Evolutionary conservation across 2,797 vertebrate species (phyloP).

Genomic region (Mus minutoides): DNA sequence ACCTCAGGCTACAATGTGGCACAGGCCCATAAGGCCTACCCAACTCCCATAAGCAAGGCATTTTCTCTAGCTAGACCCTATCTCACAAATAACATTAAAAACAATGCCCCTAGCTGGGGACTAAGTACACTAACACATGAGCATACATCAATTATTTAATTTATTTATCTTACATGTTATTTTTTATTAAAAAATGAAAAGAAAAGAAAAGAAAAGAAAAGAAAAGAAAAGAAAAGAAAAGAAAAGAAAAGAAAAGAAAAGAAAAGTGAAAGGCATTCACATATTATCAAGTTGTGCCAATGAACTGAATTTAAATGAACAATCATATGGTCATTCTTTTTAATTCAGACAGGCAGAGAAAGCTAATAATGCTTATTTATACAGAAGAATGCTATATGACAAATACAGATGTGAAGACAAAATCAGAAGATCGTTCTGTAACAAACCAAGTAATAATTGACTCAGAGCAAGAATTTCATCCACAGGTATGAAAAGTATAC

Average conservation of each 20-base stretch:
- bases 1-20: background rate
- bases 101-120: background rate
- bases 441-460: conserved; percentile 9
- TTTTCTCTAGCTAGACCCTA: background rate
- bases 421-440: conserved; percentile 36
- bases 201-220: too few species aligned
- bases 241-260: too few species aligned
- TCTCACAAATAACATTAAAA: background rate
- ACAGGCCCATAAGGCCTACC: background rate
- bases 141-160: background rate
- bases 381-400: conserved; percentile 11
- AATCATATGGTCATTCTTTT: background rate
- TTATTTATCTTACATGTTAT: conserved; percentile 26
- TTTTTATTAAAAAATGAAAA: conserved; percentile 40
- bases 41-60: background rate
- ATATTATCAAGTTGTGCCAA: conserved; percentile 22
- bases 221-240: too few species aligned
- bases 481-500: background rate
- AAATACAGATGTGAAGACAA: conserved; percentile 4
- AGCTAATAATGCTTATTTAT: background rate
- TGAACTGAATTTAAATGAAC: conserved; percentile 57
- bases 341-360: background rate
- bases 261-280: background rate
- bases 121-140: background rate
- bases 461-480: background rate